A percentile compares a stretch with the other conserved stretches of the same genome.
Conservation (phyloP, 2,888 invertebrate species). For the Pyrrhosoma nymphula region DNA sequence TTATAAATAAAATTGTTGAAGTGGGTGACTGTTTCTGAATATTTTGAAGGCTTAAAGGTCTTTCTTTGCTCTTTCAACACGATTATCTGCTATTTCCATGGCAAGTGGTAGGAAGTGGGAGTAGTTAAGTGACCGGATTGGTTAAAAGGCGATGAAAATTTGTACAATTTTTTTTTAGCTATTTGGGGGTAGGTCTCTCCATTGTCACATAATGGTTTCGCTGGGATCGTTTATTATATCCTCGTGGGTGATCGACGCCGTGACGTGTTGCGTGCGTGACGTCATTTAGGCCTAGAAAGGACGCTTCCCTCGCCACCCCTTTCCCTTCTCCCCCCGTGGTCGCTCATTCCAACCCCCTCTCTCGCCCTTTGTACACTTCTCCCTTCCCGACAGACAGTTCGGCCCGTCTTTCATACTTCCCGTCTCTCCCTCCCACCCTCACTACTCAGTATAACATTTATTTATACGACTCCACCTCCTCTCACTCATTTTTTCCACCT, state of each 20-base stretch:
- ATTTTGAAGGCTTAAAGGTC: too few species aligned
- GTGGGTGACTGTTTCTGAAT: too few species aligned
- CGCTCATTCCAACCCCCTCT: background rate
- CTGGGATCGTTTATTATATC: background rate
- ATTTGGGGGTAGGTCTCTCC: background rate
- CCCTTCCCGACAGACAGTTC: too few species aligned
- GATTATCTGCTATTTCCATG: too few species aligned
- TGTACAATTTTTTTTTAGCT: too few species aligned
- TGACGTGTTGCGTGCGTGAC: constrained; percentile 63
- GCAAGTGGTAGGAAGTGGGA: too few species aligned
- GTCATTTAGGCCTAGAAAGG: constrained; percentile 11
- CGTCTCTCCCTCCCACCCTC: constrained; percentile 14
- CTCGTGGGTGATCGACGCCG: constrained; percentile 29
- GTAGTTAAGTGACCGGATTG: too few species aligned
- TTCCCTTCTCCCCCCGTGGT: background rate
- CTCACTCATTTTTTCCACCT: too few species aligned
- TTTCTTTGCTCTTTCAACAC: too few species aligned
- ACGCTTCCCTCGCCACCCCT: background rate
- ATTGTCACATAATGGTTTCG: constrained; percentile 12
- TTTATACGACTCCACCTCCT: background rate
- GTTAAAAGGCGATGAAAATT: too few species aligned
- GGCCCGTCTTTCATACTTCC: background rate
- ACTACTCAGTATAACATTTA: background rate
- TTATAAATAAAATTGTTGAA: too few species aligned
- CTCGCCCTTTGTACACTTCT: background rate